Evolutionary conservation across 2,113 vertebrate species (phyloP), one percentile per base, ranked within the genome.

Genomic region (Carlito syrichta): DNA sequence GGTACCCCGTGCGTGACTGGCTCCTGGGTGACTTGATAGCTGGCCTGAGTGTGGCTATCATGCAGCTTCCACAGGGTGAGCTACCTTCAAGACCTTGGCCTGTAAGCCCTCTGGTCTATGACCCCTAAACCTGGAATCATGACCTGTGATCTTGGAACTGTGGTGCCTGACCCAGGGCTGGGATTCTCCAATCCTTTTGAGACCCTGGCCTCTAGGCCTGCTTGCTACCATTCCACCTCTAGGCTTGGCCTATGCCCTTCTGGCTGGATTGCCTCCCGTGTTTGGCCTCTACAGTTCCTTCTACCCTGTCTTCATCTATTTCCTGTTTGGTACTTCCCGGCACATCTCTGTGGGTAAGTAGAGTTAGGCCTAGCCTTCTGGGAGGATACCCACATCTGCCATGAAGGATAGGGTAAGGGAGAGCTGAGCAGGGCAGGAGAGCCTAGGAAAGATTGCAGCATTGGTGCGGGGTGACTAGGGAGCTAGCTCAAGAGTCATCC

Each of bases 41-140:
- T 0, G 99, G 99, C 91, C 98, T 99, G 98, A 99, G 99, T 0
- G 99, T 99, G 95, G 99, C 99, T 95, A 99, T 99, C 98, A 99
- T 99, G 99, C 99, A 99, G 97, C 98, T 99, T 77, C 99, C 99
- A 7, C 99, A 99, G 97, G 99, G 99, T 99, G 98, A 98, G 98
- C 1, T 79, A 5, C 48, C 78, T 84, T 68, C 63, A 63, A 45
- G 52, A 27, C 9, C 78, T n/a, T 32, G 12, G 48, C 66, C 73
- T 58, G 25, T 20, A 92, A 85, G 27, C 45, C 66, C 81, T 90
- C 17, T 54, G 38, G 14, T 86, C 89, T 87, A 23, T 45, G 43
- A 38, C 20, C 27, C 1, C 1, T 4, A 40, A 35, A 60, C 23
- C 69, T 79, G 91, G 32, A 91, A 27, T 27, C 77, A 4, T 12